A percentile compares a stretch with the other conserved stretches of the same genome.
Conservation (phyloP, 2,888 invertebrate genomes). For the Drosophila mulleri region DNA sequence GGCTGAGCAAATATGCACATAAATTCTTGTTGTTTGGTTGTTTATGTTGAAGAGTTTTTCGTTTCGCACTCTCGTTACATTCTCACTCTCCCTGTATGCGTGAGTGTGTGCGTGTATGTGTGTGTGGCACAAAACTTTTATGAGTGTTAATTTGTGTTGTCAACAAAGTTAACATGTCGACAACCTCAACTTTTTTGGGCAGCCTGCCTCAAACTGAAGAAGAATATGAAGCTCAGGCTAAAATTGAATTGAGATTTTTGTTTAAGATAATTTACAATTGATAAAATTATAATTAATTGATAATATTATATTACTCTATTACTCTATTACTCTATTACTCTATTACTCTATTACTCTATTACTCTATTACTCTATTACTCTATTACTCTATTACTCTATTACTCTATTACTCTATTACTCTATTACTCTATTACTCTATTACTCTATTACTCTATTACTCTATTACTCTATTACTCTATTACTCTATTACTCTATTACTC, state of each 20-base stretch:
- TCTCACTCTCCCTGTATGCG: conserved; percentile 5
- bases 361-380: not conserved
- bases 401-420: too few species aligned
- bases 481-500: too few species aligned
- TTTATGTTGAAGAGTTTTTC: conserved; percentile 57
- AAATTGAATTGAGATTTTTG: too few species aligned
- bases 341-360: not conserved
- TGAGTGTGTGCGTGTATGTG: conserved; percentile 26
- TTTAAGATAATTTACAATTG: not conserved
- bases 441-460: too few species aligned
- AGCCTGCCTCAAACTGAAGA: not conserved
- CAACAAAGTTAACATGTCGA: conserved; percentile 70
- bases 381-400: not conserved
- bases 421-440: too few species aligned
- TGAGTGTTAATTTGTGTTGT: conserved; percentile 77
- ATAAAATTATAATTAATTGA: not conserved
- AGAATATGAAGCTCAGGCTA: not conserved
- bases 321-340: too few species aligned
- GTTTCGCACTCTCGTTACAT: conserved; percentile 45
- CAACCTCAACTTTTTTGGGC: conserved; percentile 14
- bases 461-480: too few species aligned
- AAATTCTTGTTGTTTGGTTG: conserved; percentile 59
- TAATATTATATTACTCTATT: not conserved
- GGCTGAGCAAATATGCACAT: conserved; percentile 60
- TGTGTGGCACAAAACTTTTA: conserved; percentile 64